phyloP scores from a whole-genome alignment of 2,113 vertebrate species.

The Corythornis madagascariensis region DNA sequence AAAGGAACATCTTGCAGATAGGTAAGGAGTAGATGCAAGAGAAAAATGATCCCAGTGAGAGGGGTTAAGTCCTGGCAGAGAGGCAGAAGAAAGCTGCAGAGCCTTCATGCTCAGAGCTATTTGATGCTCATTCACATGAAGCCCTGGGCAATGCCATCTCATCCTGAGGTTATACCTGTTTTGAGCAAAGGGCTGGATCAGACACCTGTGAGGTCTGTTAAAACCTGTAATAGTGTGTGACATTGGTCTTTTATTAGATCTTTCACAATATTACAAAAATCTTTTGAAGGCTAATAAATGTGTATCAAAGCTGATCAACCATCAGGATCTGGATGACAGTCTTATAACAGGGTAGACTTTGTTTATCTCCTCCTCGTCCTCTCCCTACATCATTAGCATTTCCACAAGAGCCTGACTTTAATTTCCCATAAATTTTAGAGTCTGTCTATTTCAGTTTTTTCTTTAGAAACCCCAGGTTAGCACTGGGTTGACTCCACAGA shows the following conservation, averaged over 20 bases:
- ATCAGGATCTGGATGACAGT: neutral
- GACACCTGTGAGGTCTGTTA: neutral
- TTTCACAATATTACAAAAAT: neutral
- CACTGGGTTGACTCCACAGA: fast-evolving
- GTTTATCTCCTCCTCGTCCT: neutral
- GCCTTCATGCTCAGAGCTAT: fast-evolving
- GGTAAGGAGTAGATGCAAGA: neutral
- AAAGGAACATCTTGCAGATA: neutral
- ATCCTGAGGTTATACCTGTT: no score
- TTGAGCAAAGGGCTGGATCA: neutral
- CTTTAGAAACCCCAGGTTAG: neutral
- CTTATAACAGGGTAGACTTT: no score
- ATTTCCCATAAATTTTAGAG: neutral
- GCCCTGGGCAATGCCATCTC: neutral
- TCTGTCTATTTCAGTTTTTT: fast-evolving
- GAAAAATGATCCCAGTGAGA: neutral
- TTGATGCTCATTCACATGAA: neutral
- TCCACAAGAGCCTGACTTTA: neutral
- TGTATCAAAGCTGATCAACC: neutral
- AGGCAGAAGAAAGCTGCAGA: neutral
- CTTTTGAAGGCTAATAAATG: neutral
- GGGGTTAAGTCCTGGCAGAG: neutral
- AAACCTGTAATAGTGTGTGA: no score
- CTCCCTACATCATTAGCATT: neutral
- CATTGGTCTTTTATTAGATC: neutral